A percentile compares a stretch with the other conserved stretches of the same genome.
These are phyloP conservation scores for Macquaria australasica DNA, from an alignment of 2,113 vertebrate species.

Conservation along the genomic window DNA sequence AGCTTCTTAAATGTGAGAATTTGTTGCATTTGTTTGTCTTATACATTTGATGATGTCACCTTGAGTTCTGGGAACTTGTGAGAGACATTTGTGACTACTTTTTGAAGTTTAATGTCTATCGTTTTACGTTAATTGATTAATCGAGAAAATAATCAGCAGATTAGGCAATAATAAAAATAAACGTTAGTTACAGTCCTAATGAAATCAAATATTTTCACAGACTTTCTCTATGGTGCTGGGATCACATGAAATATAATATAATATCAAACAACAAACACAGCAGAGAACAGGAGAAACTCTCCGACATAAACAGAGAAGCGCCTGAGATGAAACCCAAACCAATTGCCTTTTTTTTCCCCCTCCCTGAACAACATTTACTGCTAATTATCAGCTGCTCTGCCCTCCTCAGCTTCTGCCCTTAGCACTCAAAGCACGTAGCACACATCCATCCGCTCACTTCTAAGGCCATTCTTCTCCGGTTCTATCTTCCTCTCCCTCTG, in stretches of 20 bases:
- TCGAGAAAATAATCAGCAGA: not conserved
- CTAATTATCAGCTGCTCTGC: conserved; percentile 78
- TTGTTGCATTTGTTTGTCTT: not conserved
- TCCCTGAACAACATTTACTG: conserved; percentile 78
- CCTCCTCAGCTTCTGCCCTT: conserved; percentile 47
- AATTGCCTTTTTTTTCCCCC: conserved; percentile 34
- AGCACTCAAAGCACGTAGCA: conserved; percentile 72
- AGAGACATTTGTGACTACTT: not conserved
- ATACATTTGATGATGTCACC: not conserved
- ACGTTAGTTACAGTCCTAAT: not conserved
- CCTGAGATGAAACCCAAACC: conserved; percentile 54
- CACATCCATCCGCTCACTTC: conserved; percentile 67
- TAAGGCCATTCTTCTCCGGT: conserved; percentile 49
- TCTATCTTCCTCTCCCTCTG: conserved; percentile 53
- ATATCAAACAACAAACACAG: conserved; percentile 25
- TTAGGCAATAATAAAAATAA: not conserved
- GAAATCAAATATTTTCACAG: not conserved
- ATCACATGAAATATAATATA: conserved; percentile 31
- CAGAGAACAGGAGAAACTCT: conserved; percentile 24
- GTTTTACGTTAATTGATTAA: not conserved
- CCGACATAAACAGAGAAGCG: conserved; percentile 18
- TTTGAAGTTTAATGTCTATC: not conserved
- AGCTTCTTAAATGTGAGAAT: not conserved
- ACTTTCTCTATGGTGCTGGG: not conserved
- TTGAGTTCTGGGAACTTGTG: not conserved